A percentile compares a stretch with the other conserved stretches of the same genome.
Evolutionary conservation across 2,113 vertebrate species (phyloP).

Genomic region (Marmota flaviventris): DNA sequence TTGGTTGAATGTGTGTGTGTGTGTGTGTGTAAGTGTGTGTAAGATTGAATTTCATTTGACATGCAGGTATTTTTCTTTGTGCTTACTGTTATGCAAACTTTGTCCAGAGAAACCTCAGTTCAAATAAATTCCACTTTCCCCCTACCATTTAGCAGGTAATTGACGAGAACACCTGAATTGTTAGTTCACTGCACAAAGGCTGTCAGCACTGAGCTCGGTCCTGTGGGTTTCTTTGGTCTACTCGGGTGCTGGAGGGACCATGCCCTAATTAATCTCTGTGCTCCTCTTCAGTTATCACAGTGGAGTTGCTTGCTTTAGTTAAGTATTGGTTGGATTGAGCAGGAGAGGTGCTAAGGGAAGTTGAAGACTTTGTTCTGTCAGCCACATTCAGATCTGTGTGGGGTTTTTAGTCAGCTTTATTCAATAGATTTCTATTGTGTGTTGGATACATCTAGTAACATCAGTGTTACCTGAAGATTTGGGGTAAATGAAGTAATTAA

Average conservation of each 20-base stretch:
- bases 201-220: neutral
- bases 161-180: neutral
- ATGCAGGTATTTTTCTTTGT: neutral
- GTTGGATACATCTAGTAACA: neutral
- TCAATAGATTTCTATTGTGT: neutral
- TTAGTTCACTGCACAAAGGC: neutral
- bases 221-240: neutral
- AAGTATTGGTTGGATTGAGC: neutral
- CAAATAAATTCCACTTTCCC: neutral
- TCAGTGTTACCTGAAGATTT: neutral
- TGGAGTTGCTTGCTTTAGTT: neutral
- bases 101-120: neutral
- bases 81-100: neutral
- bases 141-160: neutral
- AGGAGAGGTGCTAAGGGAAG: neutral
- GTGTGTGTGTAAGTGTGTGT: neutral
- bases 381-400: neutral
- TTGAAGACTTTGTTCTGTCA: neutral
- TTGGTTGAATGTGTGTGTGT: neutral
- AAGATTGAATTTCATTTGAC: neutral
- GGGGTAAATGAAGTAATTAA: neutral
- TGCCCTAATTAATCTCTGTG: neutral
- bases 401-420: neutral
- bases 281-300: neutral
- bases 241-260: neutral